Base-by-base conservation (phyloP, 2,797 vertebrate genomes). In the Chromis chromis region DNA sequence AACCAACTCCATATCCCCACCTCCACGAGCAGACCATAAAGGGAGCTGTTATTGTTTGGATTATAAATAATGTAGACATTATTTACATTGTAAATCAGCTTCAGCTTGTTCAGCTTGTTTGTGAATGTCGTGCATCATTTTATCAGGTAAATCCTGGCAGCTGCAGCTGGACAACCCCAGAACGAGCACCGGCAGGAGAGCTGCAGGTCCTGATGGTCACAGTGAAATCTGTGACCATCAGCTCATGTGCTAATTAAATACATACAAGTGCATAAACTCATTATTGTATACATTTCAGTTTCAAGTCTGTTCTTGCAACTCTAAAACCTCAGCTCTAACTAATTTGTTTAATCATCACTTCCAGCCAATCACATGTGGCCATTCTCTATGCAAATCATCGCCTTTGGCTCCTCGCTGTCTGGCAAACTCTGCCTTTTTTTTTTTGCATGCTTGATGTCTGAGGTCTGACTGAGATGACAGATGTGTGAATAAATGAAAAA, bases 401-500 rank as follows among this genome's bases (percentile, higher is more conserved):
- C 75, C 71, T 80, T 74, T 71, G 83, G 85, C 80, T 82, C 48
- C 57, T 63, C 11, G 14, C 72, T 80, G 83, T 64, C 70, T 77
- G 76, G 64, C 76, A 81, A 74, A 57, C 59, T 12, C 63, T 64
- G 48, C 65, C 12, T 56, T 64, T 65, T 66, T 62, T n/a, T 52
- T 74, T 82, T 74, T 74, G 70, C 83, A 81, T 84, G 68, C 71
- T 84, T 61, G 25, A 85, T 83, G 76, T 89, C 76, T 88, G 78
- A 81, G 83, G 81, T 86, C 83, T 82, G 85, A 81, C 84, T 67
- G 69, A 65, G 73, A 77, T 91, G 88, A 91, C 87, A 91, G 81
- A 89, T 88, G 89, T 86, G 80, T 84, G 85, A 86, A 81, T 84
- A 79, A 81, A 83, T 88, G 84, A 91, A 90, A 87, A 89, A 86